Evolutionary conservation across 2,888 invertebrate species (phyloP).

Genomic region (Cyrtodaria siliqua): DNA sequence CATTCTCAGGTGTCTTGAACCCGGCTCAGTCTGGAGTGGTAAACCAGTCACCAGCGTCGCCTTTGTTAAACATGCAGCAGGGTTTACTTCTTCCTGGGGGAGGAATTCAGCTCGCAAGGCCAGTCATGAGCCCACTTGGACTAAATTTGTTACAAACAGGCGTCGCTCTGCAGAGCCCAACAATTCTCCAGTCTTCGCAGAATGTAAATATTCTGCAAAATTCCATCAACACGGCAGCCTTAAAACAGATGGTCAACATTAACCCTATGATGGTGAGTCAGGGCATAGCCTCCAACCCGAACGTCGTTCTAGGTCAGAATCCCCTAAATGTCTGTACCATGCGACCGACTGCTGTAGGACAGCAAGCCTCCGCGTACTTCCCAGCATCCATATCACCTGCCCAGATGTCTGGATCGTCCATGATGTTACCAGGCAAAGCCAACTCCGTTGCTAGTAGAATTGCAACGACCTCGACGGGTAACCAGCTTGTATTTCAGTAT

Average conservation of each 20-base stretch:
- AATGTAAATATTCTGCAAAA: conserved; percentile 25
- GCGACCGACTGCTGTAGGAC: neutral
- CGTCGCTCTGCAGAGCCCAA: conserved; percentile 25
- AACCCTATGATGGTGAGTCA: conserved; percentile 20
- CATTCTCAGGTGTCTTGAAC: conserved; percentile 10
- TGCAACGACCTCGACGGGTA: neutral
- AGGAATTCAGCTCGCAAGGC: conserved; percentile 50
- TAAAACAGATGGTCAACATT: conserved; percentile 12
- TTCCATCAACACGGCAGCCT: conserved; percentile 10
- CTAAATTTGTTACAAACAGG: conserved; percentile 44
- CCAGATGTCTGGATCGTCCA: neutral
- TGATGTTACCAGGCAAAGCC: neutral
- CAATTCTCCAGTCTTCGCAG: conserved; percentile 27
- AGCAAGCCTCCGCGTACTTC: neutral
- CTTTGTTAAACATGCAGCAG: conserved; percentile 49
- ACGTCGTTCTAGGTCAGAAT: neutral
- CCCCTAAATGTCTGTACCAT: no score
- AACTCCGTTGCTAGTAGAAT: neutral
- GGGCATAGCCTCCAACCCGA: neutral
- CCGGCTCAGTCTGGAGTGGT: conserved; percentile 24
- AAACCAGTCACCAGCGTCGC: conserved; percentile 43
- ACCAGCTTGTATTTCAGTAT: conserved; percentile 24
- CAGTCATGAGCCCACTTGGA: conserved; percentile 43
- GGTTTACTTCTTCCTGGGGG: conserved; percentile 35
- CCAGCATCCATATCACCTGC: neutral